Evolutionary conservation across 2,888 invertebrate species (phyloP).

Genomic region (Linyphia triangularis): DNA sequence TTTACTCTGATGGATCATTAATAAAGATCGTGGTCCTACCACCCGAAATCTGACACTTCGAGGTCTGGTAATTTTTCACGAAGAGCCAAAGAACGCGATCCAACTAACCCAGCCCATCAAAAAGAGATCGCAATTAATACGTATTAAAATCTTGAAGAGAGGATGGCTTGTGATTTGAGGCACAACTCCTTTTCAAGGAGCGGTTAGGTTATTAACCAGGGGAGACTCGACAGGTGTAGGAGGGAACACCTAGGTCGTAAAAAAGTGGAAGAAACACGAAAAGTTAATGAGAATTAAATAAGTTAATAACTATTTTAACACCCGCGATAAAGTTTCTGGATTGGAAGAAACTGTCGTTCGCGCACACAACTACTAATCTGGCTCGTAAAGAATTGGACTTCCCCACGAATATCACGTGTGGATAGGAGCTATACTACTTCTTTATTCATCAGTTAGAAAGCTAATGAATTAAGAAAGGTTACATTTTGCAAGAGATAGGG

Average conservation of each 20-base stretch:
- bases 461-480: no score
- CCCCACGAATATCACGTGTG: not conserved
- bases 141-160: constrained; percentile 72
- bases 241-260: constrained; percentile 18
- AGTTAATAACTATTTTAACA: constrained; percentile 58
- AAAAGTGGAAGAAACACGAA: constrained; percentile 29
- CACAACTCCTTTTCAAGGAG: constrained; percentile 61
- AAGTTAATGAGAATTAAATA: constrained; percentile 62
- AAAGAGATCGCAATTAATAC: constrained; percentile 74
- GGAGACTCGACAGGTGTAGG: constrained; percentile 44
- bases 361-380: not conserved
- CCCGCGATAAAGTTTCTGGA: constrained; percentile 13
- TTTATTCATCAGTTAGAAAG: no score
- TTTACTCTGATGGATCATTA: constrained; percentile 70
- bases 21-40: constrained; percentile 67
- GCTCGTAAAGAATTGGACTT: constrained; percentile 1
- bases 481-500: no score
- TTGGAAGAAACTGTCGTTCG: constrained; percentile 27
- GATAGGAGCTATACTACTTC: not conserved
- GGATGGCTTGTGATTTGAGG: constrained; percentile 53
- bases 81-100: constrained; percentile 56
- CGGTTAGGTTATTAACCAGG: constrained; percentile 65
- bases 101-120: constrained; percentile 69
- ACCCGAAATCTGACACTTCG: constrained; percentile 75
- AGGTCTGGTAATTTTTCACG: constrained; percentile 73